Percentiles rank a stretch among this genome's conserved stretches.
These are phyloP conservation scores for Drosophila funebris DNA, from an alignment of 1,140 invertebrate genomes.

Conservation along the genomic window DNA sequence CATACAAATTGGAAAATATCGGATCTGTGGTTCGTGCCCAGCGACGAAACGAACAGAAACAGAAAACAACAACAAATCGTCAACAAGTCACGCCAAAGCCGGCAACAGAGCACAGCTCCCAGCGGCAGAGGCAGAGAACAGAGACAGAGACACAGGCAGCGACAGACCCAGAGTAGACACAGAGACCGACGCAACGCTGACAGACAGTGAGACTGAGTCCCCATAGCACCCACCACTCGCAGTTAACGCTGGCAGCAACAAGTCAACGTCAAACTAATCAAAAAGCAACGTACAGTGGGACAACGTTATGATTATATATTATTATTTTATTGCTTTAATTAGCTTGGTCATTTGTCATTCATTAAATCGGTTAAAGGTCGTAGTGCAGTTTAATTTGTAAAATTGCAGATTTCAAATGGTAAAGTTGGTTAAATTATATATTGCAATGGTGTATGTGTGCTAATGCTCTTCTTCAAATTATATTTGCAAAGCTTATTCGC, in stretches of 20 bases:
- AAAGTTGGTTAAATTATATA: background rate
- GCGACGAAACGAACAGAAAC: slow-evolving; percentile 52
- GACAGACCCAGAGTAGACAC: slow-evolving; percentile 1
- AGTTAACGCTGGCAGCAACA: slow-evolving; percentile 56
- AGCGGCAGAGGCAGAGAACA: slow-evolving; percentile 14
- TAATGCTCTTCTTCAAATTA: too few species aligned
- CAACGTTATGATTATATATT: background rate
- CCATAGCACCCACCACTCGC: slow-evolving; percentile 40
- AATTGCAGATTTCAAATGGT: background rate
- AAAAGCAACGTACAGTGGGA: slow-evolving; percentile 53
- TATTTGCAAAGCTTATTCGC: too few species aligned
- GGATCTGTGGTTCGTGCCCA: slow-evolving; percentile 81
- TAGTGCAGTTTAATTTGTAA: background rate
- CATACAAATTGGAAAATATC: slow-evolving; percentile 82
- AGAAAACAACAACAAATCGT: slow-evolving; percentile 69
- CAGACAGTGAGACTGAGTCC: slow-evolving; percentile 8
- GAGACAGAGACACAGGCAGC: slow-evolving; percentile 14
- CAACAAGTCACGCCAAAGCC: slow-evolving; percentile 80
- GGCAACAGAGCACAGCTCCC: slow-evolving; percentile 44
- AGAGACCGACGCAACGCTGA: slow-evolving; percentile 12
- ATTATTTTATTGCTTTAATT: slow-evolving; percentile 1
- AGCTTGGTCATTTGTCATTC: background rate
- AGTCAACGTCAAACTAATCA: slow-evolving; percentile 70
- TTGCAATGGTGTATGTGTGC: too few species aligned
- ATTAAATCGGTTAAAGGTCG: background rate